Evolutionary conservation across 1,140 invertebrate genomes (phyloP).

Genomic region (Drosophila arizonae): DNA sequence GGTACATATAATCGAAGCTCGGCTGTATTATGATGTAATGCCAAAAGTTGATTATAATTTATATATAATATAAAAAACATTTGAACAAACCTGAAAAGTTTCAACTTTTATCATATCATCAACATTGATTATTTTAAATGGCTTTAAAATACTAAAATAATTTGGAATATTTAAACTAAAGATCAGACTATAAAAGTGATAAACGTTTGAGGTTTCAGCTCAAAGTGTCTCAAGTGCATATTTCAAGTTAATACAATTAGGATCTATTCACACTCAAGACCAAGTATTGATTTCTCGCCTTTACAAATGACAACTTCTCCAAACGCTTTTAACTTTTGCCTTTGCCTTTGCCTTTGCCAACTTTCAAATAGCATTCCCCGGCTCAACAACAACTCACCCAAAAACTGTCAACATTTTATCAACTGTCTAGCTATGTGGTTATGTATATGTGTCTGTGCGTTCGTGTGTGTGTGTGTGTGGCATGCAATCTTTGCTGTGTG

Average conservation of each 20-base stretch:
- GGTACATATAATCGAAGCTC: too few species aligned
- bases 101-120: neutral
- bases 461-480: conserved; percentile 42
- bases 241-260: conserved; percentile 50
- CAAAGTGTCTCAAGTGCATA: conserved; percentile 12
- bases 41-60: too few species aligned
- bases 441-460: conserved; percentile 20
- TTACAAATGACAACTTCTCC: conserved; percentile 38
- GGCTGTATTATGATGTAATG: too few species aligned
- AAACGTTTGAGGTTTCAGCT: neutral
- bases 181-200: neutral
- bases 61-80: neutral
- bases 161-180: neutral
- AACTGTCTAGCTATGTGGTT: conserved; percentile 39
- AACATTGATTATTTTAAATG: too few species aligned
- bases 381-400: conserved; percentile 56
- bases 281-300: conserved; percentile 42
- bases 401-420: conserved; percentile 80
- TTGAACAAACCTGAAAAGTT: neutral
- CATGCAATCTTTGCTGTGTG: conserved; percentile 47
- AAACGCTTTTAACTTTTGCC: conserved; percentile 49
- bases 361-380: conserved; percentile 28
- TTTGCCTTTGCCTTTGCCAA: conserved; percentile 37
- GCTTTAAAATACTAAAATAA: neutral
- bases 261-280: conserved; percentile 48